Percentiles rank a stretch among this genome's conserved stretches.
phyloP scores from a whole-genome alignment of 2,888 invertebrate species.

The Tipula unca region DNA sequence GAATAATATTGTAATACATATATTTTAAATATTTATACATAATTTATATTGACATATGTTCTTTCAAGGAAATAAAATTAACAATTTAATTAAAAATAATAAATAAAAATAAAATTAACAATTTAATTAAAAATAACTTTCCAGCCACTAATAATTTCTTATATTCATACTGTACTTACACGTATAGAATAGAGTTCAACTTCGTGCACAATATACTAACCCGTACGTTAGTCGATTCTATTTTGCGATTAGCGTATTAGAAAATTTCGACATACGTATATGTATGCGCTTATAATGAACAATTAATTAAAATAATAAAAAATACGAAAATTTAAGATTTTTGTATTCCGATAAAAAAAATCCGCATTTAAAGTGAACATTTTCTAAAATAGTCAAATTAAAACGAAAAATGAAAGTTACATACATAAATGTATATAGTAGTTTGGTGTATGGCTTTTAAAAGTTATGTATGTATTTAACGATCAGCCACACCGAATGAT shows the following conservation, averaged over 20 bases:
- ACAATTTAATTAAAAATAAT: conserved; percentile 14
- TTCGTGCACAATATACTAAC: neutral
- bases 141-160: neutral
- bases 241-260: neutral
- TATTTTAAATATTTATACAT: neutral
- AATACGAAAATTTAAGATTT: neutral
- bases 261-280: neutral
- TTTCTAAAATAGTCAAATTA: neutral
- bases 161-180: neutral
- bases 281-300: neutral
- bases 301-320: neutral
- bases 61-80: neutral
- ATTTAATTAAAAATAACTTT: neutral
- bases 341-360: neutral
- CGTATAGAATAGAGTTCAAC: neutral
- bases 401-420: neutral
- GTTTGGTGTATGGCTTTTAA: neutral
- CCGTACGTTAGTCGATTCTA: neutral
- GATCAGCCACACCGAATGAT: neutral
- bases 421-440: no score
- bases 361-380: neutral
- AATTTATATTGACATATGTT: neutral
- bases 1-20: no score
- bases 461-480: neutral
- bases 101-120: neutral